A percentile compares a stretch with the other conserved stretches of the same genome.
phyloP scores from a whole-genome alignment of 2,888 invertebrate genomes.

The Osmoderma eremita region DNA sequence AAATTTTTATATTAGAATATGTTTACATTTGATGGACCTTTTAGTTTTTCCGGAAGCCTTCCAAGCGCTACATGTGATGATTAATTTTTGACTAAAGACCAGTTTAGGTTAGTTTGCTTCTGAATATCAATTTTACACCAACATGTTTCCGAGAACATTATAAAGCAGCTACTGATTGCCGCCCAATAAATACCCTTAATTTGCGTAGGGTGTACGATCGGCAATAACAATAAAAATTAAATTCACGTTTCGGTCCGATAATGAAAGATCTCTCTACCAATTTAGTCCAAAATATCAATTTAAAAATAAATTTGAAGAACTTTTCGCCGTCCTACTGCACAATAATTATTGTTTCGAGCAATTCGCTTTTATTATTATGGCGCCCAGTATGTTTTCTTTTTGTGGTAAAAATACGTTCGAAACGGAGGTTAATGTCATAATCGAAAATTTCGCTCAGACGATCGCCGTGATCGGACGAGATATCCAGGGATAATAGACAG shows the following conservation, averaged over 20 bases:
- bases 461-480: background rate
- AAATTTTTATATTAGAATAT: no score
- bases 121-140: no score
- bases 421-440: constrained; percentile 13
- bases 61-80: no score
- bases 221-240: background rate
- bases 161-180: no score
- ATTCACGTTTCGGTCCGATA: constrained; percentile 1
- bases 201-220: no score
- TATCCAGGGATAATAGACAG: constrained; percentile 22
- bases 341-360: background rate
- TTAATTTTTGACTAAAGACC: no score
- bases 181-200: no score
- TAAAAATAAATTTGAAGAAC: background rate
- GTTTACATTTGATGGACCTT: no score
- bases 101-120: no score
- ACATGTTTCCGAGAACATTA: no score
- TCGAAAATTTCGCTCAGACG: constrained; percentile 8
- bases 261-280: constrained; percentile 5
- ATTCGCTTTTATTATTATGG: constrained; percentile 13
- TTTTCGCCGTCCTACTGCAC: background rate
- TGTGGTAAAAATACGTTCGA: background rate
- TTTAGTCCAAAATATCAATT: constrained; percentile 3
- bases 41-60: no score
- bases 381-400: background rate